Base-by-base conservation (phyloP, 2,113 vertebrate species). In the human region DNA sequence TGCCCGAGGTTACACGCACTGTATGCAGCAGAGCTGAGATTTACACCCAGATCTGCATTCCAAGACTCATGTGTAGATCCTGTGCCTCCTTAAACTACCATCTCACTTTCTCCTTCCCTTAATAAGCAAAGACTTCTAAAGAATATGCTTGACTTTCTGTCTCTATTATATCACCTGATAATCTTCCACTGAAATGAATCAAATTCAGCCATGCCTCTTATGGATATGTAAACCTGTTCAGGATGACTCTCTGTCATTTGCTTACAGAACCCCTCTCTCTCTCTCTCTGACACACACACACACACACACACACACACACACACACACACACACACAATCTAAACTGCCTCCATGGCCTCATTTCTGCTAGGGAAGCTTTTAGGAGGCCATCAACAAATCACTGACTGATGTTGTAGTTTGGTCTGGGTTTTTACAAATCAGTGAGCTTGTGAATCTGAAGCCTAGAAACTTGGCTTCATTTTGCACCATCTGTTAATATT, bases 361-460 rank as follows among this genome's bases (percentile, higher is more conserved):
- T 52, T 83, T 64, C 5, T 52, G 35, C 43, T 81, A 55, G 30
- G n/a, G 25, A 92, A 75, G 0, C 3, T 89, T 96, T 75, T 3
- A 35, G 16, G 32, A 68, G 11, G 7, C 11, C 35, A 92, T 94
- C 25, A 38, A 25, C 52, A 92, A 66, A 85, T 11, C 1, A 2
- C 18, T 75, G n/a, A 17, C 14, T 57, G n/a, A 76, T 6, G 14
- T 78, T 93, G 32, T 43, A 10, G 1, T 79, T 96, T 92, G 23
- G 11, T 75, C 52, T 68, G 27, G 14, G 10, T 91, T 7, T 93
- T 96, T 78, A 96, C 88, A 93, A 94, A 20, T 76, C 50, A 88
- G 81, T 75, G 25, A 90, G 32, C 57, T 61, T 30, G 23, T 78
- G 30, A 85, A 78, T 91, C 14, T 85, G 40, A 97, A 97, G 66